Evolutionary conservation across 2,797 vertebrate genomes (phyloP), one percentile per base, ranked within the genome.

Genomic region (Heterohyrax brucei): DNA sequence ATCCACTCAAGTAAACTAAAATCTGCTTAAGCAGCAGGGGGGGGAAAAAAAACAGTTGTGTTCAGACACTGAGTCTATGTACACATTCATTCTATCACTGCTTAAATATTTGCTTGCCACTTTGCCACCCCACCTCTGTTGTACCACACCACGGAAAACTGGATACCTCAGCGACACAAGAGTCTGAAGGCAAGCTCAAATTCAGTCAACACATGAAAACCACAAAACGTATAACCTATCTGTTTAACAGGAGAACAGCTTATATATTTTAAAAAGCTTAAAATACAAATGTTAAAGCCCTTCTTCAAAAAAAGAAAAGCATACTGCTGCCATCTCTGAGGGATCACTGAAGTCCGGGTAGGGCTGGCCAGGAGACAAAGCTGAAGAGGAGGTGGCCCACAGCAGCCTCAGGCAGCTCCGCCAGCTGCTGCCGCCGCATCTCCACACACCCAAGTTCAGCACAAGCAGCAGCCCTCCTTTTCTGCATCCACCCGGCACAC

Each of bases 31-130:
- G 13, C 39, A 39, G 39, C 39, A 39, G 39, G 39, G 39, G 86
- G 7, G 96, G 96, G 93, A 95, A 93, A 8, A 94, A 97, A 97
- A 89, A 10, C 44, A 72, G 61, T 30, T n/a, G 85, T 90, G 92
- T 79, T 96, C 86, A 97, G 95, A 95, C 93, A n/a, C 85, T 68
- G 56, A 77, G 24, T 83, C 95, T 97, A 94, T 62, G 95, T 91
- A 98, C 97, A 97, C 82, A 91, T 28, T 84, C 92, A 76, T 94
- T 97, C 96, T 95, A 86, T 81, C 83, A 87, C 59, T 56, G 64
- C 64, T 98, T 97, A 97, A 98, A 98, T 98, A 81, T 64, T 95
- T 97, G 86, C 73, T 82, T 77, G 87, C 76, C 48, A 50, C 82
- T 70, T 94, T 83, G 72, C 73, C 73, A n/a, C 12, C 53, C 50